Percentiles rank a stretch among this genome's conserved stretches.
These are phyloP conservation scores for Sylvilagus bachmani DNA, from an alignment of 2,113 vertebrate genomes.

Conservation along the genomic window DNA sequence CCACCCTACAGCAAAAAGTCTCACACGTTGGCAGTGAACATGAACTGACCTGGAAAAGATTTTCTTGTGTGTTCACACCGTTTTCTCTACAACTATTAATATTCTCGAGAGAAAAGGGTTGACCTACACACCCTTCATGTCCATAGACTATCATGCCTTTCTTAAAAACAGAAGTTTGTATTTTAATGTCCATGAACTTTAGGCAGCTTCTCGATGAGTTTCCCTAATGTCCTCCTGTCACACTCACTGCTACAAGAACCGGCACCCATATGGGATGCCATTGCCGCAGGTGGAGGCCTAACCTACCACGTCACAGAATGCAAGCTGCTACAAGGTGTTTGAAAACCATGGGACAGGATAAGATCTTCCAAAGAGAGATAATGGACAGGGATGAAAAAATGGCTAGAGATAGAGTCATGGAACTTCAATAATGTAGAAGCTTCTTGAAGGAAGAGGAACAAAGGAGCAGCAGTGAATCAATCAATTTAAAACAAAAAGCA, in stretches of 20 bases:
- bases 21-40: not conserved
- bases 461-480: not conserved
- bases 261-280: too few species aligned
- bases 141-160: not conserved
- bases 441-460: not conserved
- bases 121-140: not conserved
- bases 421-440: not conserved
- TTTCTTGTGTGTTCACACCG: not conserved
- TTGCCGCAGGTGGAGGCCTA: too few species aligned
- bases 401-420: not conserved
- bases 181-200: not conserved
- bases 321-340: not conserved
- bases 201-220: not conserved
- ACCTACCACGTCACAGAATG: too few species aligned
- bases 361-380: not conserved
- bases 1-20: not conserved
- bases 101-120: not conserved
- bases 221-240: not conserved
- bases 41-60: not conserved
- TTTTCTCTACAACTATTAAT: constrained; percentile 5
- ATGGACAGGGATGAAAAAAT: not conserved
- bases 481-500: not conserved
- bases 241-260: not conserved
- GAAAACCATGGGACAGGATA: not conserved
- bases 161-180: not conserved